Evolutionary conservation across 2,113 vertebrate species (phyloP), one percentile per base, ranked within the genome.

Genomic region (Calonectris borealis): DNA sequence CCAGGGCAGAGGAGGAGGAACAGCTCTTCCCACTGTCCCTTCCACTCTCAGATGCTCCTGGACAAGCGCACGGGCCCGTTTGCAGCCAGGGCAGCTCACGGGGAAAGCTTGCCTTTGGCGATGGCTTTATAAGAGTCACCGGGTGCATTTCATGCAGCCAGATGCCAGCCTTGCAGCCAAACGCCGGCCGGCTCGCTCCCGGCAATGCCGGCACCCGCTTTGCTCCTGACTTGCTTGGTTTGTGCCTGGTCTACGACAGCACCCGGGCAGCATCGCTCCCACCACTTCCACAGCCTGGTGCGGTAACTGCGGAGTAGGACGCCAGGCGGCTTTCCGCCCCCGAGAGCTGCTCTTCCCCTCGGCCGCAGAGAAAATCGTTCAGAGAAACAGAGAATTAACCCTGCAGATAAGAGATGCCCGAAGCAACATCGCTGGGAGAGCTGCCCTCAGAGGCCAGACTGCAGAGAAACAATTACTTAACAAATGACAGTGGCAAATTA

Each of bases 201-300:
- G 3, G 34, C 18, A 26, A 17, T 6, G 25, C 51, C 60, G 65
- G 21, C 26, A 2, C 2, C 81, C 4, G 1, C 52, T 58, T n/a
- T 32, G 44, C 76, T 55, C 77, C 87, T 6, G 32, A 4, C 10
- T 10, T 7, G 15, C n/a, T 21, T 3, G 16, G 34, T 32, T 24
- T 16, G 36, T 15, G 58, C 68, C 29, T 7, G 17, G 17, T 11
- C 6, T 24, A 16, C 1, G 10, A 12, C 11, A 40, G 73, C 31
- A 11, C 13, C 17, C 5, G 10, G 17, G 81, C 49, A 71, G 60
- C 81, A 8, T 8, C 24, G 3, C 25, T 31, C 19, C 49, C 48
- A 8, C 36, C 60, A 2, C 31, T 4, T 13, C 66, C 62, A 1
- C 0, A 5, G 72, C 21, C 46, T 0, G 31, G 5, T 5, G 49